Evolutionary conservation across 2,113 vertebrate species (phyloP).

Genomic region (Octodon degus): DNA sequence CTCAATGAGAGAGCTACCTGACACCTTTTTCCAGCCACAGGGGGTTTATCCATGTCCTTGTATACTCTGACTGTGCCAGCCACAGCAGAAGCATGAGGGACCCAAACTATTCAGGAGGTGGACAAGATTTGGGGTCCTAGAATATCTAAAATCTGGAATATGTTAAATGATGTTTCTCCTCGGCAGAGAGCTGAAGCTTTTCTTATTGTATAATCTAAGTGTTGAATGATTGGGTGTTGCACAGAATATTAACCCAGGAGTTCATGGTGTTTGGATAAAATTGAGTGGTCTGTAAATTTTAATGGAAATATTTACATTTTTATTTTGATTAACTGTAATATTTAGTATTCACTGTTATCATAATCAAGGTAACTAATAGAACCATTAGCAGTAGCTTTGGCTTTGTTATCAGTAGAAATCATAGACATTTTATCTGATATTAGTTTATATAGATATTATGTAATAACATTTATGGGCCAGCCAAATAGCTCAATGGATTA

Average conservation of each 20-base stretch:
- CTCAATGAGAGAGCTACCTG: not conserved
- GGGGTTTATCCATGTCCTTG: not conserved
- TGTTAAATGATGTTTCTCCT: not conserved
- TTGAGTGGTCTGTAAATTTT: not conserved
- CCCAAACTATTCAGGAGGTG: not conserved
- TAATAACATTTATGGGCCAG: no score
- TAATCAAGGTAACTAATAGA: not conserved
- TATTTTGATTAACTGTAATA: conserved; percentile 34
- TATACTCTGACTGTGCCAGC: not conserved
- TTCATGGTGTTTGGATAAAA: not conserved
- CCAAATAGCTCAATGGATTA: no score
- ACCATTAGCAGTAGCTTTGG: not conserved
- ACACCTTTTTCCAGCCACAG: not conserved
- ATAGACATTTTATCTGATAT: not conserved
- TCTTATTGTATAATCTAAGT: not conserved
- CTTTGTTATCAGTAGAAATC: not conserved
- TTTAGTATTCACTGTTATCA: conserved; percentile 33
- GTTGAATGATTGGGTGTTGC: not conserved
- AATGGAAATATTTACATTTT: not conserved
- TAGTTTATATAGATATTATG: not conserved
- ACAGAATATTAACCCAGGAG: not conserved
- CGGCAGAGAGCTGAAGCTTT: not conserved
- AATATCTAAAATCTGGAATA: not conserved
- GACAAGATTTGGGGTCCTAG: not conserved
- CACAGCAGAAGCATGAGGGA: not conserved